Evolutionary conservation across 2,113 vertebrate species (phyloP).

Genomic region (Baryphthengus martii): DNA sequence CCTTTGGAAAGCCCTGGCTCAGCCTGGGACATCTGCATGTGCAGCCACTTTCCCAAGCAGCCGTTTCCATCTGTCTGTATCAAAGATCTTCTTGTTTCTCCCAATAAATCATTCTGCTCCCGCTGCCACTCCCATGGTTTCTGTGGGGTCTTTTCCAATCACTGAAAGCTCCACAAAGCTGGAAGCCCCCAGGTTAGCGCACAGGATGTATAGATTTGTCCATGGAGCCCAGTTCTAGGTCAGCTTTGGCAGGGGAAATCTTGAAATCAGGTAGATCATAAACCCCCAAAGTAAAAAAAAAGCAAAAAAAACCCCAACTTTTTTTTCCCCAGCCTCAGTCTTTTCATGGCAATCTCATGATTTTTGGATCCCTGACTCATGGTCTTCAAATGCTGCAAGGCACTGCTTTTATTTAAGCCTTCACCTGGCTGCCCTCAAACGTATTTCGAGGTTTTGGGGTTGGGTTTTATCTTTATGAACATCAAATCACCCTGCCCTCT

Average conservation of each 20-base stretch:
- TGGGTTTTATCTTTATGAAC: neutral
- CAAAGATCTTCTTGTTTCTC: neutral
- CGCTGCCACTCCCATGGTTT: neutral
- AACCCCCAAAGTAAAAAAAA: neutral
- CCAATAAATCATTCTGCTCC: neutral
- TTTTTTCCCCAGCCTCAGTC: neutral
- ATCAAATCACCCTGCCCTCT: neutral
- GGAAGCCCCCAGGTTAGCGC: neutral
- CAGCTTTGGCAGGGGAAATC: neutral
- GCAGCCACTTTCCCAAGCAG: accelerated
- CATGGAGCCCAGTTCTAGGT: neutral
- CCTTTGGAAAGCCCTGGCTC: neutral
- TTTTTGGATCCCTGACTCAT: neutral
- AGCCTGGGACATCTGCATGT: neutral
- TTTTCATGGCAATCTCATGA: neutral
- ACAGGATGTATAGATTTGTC: neutral
- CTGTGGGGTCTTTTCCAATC: accelerated
- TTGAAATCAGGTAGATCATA: neutral
- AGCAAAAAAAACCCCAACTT: accelerated
- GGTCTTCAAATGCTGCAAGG: neutral
- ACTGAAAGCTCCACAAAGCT: neutral
- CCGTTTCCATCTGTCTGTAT: accelerated
- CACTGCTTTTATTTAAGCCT: neutral
- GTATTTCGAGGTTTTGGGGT: neutral
- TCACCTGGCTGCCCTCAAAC: neutral